Base-by-base conservation (phyloP, 2,797 vertebrate genomes). In the Lindbergichthys nudifrons region DNA sequence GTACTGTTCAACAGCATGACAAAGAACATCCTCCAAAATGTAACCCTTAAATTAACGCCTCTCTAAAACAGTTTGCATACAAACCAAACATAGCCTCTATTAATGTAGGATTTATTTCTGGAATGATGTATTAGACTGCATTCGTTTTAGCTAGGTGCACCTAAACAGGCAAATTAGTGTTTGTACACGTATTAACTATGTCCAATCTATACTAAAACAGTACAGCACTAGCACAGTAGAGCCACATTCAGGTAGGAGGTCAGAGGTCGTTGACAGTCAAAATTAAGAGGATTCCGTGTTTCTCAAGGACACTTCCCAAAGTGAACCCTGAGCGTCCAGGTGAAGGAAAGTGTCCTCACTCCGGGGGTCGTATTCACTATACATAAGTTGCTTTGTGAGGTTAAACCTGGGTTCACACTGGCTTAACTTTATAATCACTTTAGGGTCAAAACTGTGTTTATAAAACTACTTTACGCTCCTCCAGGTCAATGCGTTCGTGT, bases 401-500 rank as follows among this genome's bases (percentile, higher is more conserved):
- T 59, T 76, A 60, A 69, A 10, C 45, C 26, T 13, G 10, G 0
- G 9, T 21, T 59, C 51, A 47, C 21, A 43, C 13, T 11, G 41
- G 53, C 48, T 72, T 65, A 39, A 60, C 54, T 42, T 68, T 10
- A 16, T 45, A 68, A 64, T 64, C 58, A 16, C 39, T 53, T 68
- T 1, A 68, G 10, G 23, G 2, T 43, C 3, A n/a, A 69, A 60
- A n/a, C 5, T 3, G 3, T 42, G 14, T 52, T 77, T 52, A 54
- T 18, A 51, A 75, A 72, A 23, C 48, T 15, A 3, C 7, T 9
- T 52, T 58, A n/a, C 85, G 47, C 2, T 5, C 5, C 60, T 45
- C 5, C 65, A 81, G 86, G 81, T 79, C 0, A 8, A 58, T 0
- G 41, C 10, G 5, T 80, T 81, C 7, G 77, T 82, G 73, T 88